Base-by-base conservation (phyloP, 2,797 vertebrate genomes). In the Sus cebifrons region DNA sequence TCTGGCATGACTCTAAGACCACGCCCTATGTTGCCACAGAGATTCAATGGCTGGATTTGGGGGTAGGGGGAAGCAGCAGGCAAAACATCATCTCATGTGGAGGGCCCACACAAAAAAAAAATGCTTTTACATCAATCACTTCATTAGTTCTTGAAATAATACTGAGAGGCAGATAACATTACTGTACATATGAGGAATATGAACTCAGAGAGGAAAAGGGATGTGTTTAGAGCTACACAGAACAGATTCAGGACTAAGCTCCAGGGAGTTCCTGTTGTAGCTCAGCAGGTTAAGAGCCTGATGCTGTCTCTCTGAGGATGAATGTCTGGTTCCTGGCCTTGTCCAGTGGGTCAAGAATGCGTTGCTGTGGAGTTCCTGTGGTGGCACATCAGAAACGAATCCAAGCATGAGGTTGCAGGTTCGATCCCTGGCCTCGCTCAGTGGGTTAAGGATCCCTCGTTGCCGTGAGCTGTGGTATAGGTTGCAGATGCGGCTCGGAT, bases 121-220 rank as follows among this genome's bases (percentile, higher is more conserved):
- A 58, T 70, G 14, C 6, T 56, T 93, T 62, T 36, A 44, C 32
- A n/a, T 74, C 25, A 73, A 68, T 83, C 17, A 21, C 25, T 32
- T 95, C n/a, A n/a, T 73, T 87, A 21, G 58, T 87, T 95, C 49
- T 87, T 5, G 1, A 91, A 90, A 77, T 29, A 90, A 86, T 58
- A 44, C 40, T 71, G 56, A 95, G 40, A 64, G 32, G 29, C 62
- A 77, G 68, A 64, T 54, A 27, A 58, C 1, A 32, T n/a, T 1
- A 36, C 36, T 56, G 62, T 62, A 64, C 29, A 49, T 58, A 60
- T 12, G 18, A 56, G 64, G 49, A 92, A 71, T 6, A 5, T 92
- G 68, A 60, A 65, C 49, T 94, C 40, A 79, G 65, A 62, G 52
- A 89, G 36, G 44, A n/a, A 70, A 75, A 58, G 75, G 13, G 67